Evolutionary conservation across 2,113 vertebrate species (phyloP).

Genomic region (Lucifuga dentata): DNA sequence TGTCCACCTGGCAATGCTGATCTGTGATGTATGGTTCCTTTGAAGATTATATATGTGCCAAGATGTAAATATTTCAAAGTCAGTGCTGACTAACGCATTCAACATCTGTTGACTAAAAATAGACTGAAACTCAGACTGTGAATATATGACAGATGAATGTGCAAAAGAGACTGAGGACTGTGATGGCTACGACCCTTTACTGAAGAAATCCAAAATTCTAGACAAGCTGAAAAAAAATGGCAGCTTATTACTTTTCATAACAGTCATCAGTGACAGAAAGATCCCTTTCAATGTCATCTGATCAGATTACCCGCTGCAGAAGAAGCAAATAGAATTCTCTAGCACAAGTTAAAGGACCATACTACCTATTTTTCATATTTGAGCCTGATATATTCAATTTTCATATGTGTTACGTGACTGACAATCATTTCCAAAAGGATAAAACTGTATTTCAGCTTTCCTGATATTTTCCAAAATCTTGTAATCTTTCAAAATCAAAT

Average conservation of each 20-base stretch:
- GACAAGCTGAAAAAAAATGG: constrained; percentile 1
- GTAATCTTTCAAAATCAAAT: no score
- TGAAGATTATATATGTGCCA: constrained; percentile 17
- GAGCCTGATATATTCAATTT: no score
- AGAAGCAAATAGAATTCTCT: no score
- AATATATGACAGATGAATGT: constrained; percentile 22
- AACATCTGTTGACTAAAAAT: constrained; percentile 52
- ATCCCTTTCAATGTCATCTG: constrained; percentile 29
- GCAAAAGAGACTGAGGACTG: constrained; percentile 22
- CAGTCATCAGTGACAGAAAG: background rate
- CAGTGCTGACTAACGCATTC: constrained; percentile 24
- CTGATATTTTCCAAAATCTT: no score
- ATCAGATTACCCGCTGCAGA: constrained; percentile 21
- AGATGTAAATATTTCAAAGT: constrained; percentile 38
- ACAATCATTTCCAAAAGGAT: no score
- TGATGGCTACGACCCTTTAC: background rate
- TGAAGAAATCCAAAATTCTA: constrained; percentile 22
- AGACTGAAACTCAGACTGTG: constrained; percentile 4
- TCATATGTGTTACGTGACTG: no score
- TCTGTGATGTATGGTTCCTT: constrained; percentile 31
- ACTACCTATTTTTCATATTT: no score
- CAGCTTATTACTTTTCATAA: constrained; percentile 20
- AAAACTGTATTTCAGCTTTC: no score
- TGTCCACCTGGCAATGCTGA: constrained; percentile 13
- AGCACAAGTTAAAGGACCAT: no score